Evolutionary conservation across 53 echinoderm and acorn worm genomes (phyloP).

Genomic region (Echinarachnius parma): DNA sequence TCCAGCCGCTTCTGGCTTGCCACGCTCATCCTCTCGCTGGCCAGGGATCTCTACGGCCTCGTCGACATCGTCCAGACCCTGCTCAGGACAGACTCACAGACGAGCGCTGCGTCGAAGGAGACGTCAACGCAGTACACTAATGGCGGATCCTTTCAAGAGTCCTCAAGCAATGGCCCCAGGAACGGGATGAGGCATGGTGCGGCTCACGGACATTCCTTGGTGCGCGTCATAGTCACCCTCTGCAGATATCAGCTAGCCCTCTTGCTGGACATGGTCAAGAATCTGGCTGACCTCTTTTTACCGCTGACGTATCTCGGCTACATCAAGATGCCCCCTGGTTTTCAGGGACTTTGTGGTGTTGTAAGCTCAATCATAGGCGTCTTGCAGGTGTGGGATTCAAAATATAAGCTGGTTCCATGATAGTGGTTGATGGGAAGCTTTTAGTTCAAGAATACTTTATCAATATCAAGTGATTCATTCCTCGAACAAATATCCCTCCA

Average conservation of each 20-base stretch:
- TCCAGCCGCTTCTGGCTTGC: constrained; percentile 93
- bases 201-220: neutral
- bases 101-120: neutral
- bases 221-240: too few relatives aligned
- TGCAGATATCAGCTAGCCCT: constrained; percentile 47
- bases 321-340: constrained; percentile 62
- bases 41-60: constrained; percentile 83
- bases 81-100: neutral
- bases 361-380: constrained; percentile 76
- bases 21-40: constrained; percentile 73
- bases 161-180: neutral
- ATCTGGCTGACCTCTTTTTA: constrained; percentile 78
- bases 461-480: too few relatives aligned
- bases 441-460: too few relatives aligned
- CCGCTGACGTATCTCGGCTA: constrained; percentile 83
- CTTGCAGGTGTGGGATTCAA: constrained; percentile 80
- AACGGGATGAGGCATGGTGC: neutral
- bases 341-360: constrained; percentile 79
- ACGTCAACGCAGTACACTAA: neutral
- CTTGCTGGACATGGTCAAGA: constrained; percentile 79
- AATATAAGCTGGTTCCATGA: constrained; percentile 67
- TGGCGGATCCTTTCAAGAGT: neutral
- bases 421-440: too few relatives aligned
- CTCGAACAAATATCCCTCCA: too few relatives aligned
- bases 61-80: constrained; percentile 44